Conservation (phyloP, 1,140 invertebrate species). For the Neodiprion lecontei region DNA sequence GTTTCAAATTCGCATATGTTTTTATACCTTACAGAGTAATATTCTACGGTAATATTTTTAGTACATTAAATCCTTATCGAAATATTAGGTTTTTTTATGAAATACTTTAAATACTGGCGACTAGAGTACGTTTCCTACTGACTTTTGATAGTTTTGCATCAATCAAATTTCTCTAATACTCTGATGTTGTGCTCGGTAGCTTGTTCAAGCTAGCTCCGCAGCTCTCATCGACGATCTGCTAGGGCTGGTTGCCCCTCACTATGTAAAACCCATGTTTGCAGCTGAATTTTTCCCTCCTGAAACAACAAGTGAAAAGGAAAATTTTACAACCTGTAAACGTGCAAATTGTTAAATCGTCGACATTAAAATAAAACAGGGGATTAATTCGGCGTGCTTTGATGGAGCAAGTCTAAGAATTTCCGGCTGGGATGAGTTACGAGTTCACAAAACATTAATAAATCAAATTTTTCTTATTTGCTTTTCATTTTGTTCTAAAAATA, state of each 20-base stretch:
- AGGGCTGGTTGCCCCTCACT: constrained; percentile 4
- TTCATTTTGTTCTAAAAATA: no score
- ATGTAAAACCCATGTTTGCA: neutral
- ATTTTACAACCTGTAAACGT: neutral
- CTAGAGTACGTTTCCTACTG: neutral
- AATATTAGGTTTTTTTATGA: constrained; percentile 1
- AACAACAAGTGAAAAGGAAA: neutral
- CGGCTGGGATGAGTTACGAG: no score
- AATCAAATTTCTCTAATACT: neutral
- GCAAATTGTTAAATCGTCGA: no score
- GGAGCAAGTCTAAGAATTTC: no score
- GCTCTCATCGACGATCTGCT: neutral
- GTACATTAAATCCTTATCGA: neutral
- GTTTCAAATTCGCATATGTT: neutral
- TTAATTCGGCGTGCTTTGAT: no score
- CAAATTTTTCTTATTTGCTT: no score
- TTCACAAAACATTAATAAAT: no score
- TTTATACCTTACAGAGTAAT: no score
- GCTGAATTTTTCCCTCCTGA: neutral
- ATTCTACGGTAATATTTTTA: neutral
- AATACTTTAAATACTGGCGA: neutral
- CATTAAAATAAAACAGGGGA: no score
- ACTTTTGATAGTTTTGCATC: neutral
- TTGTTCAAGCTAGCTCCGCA: constrained; percentile 2
- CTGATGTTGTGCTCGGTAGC: neutral